Percentiles rank a stretch among this genome's conserved stretches.
phyloP scores from a whole-genome alignment of 2,888 invertebrate species.

The Maniola hyperantus region DNA sequence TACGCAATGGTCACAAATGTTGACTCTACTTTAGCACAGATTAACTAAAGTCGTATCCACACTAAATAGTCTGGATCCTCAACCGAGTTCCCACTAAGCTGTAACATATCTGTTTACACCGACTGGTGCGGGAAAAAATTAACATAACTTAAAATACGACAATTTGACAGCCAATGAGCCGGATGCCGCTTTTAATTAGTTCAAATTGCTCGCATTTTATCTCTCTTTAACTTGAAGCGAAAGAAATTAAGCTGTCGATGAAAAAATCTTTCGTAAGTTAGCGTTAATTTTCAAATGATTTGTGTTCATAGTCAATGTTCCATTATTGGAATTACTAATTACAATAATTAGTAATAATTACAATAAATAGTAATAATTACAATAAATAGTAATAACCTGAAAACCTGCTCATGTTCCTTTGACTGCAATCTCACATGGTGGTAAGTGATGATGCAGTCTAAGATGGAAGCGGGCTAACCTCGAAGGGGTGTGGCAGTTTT shows the following conservation, averaged over 20 bases:
- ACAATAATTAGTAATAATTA: too few relatives aligned
- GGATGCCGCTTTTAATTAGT: constrained; percentile 76
- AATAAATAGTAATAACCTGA: too few relatives aligned
- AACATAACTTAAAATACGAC: constrained; percentile 49
- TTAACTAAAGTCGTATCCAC: constrained; percentile 14
- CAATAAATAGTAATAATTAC: too few relatives aligned
- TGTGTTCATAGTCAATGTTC: not conserved
- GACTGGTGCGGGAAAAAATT: constrained; percentile 40
- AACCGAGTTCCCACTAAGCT: constrained; percentile 56
- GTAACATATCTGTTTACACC: constrained; percentile 64
- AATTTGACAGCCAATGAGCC: constrained; percentile 76
- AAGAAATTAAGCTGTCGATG: constrained; percentile 5
- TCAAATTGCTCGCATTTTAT: constrained; percentile 68
- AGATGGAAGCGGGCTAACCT: too few relatives aligned
- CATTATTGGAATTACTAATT: not conserved
- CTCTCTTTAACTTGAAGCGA: constrained; percentile 6
- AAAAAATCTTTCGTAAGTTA: not conserved
- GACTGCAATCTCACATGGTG: too few relatives aligned
- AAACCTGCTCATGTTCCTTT: too few relatives aligned
- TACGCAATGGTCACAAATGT: too few relatives aligned
- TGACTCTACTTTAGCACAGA: not conserved
- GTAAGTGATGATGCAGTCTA: too few relatives aligned
- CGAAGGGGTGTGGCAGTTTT: too few relatives aligned
- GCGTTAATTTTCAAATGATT: constrained; percentile 11
- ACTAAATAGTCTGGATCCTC: constrained; percentile 14